These are phyloP conservation scores for Gasteruption jaculator DNA, from an alignment of 2,888 invertebrate species.

Conservation along the genomic window DNA sequence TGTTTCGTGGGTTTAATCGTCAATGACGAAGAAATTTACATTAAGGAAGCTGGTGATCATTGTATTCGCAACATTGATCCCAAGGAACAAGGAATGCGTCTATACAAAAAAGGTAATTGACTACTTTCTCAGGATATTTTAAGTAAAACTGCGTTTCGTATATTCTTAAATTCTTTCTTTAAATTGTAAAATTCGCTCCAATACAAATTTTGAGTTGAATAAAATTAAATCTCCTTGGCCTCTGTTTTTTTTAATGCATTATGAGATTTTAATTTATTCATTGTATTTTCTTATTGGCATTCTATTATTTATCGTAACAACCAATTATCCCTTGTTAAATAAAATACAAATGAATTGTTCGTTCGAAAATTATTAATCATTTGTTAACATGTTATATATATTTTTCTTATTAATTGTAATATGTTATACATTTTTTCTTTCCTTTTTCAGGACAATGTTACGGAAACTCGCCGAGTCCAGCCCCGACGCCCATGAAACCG, in stretches of 20 bases:
- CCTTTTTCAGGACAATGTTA: constrained; percentile 44
- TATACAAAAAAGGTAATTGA: constrained; percentile 55
- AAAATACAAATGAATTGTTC: not conserved
- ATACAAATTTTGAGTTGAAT: not conserved
- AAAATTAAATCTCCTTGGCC: too few species aligned
- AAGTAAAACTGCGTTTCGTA: too few species aligned
- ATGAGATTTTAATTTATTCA: too few species aligned
- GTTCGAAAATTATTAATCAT: too few species aligned
- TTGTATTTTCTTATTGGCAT: too few species aligned
- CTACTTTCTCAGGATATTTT: too few species aligned
- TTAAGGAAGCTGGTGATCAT: constrained; percentile 65
- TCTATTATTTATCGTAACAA: too few species aligned
- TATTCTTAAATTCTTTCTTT: too few species aligned
- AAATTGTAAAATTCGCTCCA: constrained; percentile 1
- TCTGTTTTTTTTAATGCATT: too few species aligned
- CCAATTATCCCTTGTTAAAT: not conserved
- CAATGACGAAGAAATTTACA: constrained; percentile 59
- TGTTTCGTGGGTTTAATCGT: constrained; percentile 64
- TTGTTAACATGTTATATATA: not conserved
- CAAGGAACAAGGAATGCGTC: constrained; percentile 60
- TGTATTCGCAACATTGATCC: constrained; percentile 62
- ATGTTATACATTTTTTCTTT: constrained; percentile 4
- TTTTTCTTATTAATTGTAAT: not conserved
- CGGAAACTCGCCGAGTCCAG: constrained; percentile 49
- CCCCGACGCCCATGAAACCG: constrained; percentile 43